Conservation (phyloP, 1,140 invertebrate genomes). For the Apis cerana region DNA sequence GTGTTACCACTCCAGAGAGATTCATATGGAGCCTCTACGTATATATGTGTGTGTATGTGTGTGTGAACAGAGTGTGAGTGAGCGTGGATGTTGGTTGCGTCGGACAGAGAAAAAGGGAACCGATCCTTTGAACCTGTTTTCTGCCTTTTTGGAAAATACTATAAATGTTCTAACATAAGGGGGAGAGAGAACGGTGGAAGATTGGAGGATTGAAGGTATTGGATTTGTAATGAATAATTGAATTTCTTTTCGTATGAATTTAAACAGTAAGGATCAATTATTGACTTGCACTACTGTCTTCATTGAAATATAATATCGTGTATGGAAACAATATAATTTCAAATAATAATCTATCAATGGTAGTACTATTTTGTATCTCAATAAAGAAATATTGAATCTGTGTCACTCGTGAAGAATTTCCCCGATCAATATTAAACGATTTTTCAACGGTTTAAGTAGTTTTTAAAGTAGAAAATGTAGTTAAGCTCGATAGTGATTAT, state of each 20-base stretch:
- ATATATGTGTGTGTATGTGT: no score
- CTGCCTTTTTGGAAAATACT: constrained; percentile 40
- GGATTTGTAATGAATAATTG: neutral
- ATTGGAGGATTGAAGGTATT: neutral
- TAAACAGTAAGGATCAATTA: neutral
- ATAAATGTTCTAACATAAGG: neutral
- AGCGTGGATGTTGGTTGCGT: neutral
- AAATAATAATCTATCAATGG: neutral
- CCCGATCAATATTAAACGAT: no score
- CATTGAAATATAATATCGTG: neutral
- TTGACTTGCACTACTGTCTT: constrained; percentile 6
- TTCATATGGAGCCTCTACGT: constrained; percentile 28
- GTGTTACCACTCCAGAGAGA: constrained; percentile 58
- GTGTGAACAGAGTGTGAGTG: no score
- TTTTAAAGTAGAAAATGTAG: neutral
- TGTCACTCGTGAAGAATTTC: no score
- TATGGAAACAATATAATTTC: neutral
- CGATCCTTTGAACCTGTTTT: constrained; percentile 32
- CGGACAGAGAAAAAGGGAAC: constrained; percentile 10
- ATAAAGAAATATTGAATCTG: neutral
- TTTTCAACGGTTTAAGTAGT: neutral
- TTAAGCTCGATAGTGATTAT: no score
- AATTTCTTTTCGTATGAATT: neutral
- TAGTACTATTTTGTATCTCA: neutral
- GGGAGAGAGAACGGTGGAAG: neutral